Conservation (phyloP, 2,888 invertebrate genomes). For the Fragum fragum region DNA sequence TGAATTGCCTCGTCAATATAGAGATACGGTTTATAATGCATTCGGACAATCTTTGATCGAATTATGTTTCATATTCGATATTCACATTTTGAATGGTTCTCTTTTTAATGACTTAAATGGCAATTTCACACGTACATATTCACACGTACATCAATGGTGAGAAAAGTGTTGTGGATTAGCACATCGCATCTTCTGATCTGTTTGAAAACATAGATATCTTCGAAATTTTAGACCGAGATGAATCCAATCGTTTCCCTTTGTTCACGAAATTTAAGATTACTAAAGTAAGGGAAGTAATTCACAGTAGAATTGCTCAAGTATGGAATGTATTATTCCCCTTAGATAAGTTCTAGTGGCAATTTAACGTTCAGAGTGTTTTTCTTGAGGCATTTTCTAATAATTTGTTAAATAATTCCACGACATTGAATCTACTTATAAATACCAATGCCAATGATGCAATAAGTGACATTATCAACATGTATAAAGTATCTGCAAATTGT, state of each 20-base stretch:
- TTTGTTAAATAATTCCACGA: neutral
- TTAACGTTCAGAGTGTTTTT: neutral
- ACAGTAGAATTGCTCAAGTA: neutral
- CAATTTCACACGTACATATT: too few relatives aligned
- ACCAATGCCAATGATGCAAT: neutral
- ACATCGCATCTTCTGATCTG: conserved; percentile 1
- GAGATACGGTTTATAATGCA: too few relatives aligned
- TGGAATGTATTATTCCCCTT: neutral
- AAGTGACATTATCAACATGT: neutral
- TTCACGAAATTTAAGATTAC: neutral
- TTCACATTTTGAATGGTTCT: too few relatives aligned
- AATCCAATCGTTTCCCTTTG: neutral
- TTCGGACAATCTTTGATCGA: too few relatives aligned
- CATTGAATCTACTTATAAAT: neutral
- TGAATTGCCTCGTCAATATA: too few relatives aligned
- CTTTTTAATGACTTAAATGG: too few relatives aligned
- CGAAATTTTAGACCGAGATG: neutral
- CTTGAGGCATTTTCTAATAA: neutral
- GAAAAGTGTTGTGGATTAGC: neutral
- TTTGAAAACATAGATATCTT: neutral
- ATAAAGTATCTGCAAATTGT: neutral
- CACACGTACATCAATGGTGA: conserved; percentile 3
- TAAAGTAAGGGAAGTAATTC: neutral
- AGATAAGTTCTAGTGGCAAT: neutral
- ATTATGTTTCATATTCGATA: too few relatives aligned